phyloP scores from a whole-genome alignment of 2,113 vertebrate genomes.

The Eubucco bourcierii region DNA sequence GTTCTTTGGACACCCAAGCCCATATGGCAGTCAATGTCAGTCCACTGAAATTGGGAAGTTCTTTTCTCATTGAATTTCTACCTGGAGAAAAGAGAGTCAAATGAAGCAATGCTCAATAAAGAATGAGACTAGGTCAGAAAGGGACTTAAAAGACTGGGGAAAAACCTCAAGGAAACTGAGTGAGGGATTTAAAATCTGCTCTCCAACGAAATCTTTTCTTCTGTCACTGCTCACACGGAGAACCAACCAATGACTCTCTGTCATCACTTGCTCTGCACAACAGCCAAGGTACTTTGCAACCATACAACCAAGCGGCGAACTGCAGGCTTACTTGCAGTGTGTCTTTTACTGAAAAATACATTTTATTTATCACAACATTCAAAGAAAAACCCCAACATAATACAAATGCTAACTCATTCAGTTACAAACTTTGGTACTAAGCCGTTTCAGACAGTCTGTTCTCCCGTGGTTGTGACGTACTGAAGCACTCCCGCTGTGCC shows the following conservation, averaged over 20 bases:
- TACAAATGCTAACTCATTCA: constrained; percentile 70
- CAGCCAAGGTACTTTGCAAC: background rate
- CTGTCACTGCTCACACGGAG: background rate
- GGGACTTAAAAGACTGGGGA: background rate
- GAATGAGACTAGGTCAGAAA: too few species aligned
- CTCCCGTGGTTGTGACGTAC: background rate
- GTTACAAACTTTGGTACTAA: constrained; percentile 54
- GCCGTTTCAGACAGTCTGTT: constrained; percentile 10
- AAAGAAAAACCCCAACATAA: constrained; percentile 44
- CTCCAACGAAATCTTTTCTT: background rate
- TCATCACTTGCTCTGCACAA: background rate
- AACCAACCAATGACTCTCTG: background rate
- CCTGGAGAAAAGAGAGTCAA: background rate
- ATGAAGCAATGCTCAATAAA: background rate
- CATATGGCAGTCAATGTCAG: background rate
- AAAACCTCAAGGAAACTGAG: background rate
- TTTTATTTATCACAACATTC: constrained; percentile 72
- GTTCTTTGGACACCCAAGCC: background rate
- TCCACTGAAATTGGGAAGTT: background rate
- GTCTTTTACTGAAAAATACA: constrained; percentile 80
- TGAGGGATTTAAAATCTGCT: background rate
- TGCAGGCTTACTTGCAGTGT: constrained; percentile 56
- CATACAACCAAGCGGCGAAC: background rate
- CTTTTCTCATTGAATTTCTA: background rate
- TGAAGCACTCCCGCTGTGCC: background rate